These are phyloP conservation scores for Eulithis prunata DNA, from an alignment of 2,888 invertebrate genomes.

Conservation along the genomic window DNA sequence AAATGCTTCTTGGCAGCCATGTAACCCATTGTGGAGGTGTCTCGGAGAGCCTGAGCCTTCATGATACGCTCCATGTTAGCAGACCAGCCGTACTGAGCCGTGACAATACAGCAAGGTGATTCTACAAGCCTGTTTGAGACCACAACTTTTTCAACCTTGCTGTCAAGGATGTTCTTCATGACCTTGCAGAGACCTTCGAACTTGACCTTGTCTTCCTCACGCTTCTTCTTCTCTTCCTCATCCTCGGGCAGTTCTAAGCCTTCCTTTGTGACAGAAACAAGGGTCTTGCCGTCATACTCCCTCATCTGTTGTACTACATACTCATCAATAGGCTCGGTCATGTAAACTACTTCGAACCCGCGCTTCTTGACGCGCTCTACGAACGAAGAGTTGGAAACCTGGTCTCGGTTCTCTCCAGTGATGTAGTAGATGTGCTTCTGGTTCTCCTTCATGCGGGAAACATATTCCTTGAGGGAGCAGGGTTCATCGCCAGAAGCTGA, in stretches of 20 bases:
- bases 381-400: conserved; percentile 97
- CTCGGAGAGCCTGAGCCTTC: conserved; percentile 99
- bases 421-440: conserved; percentile 99
- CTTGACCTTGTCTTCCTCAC: conserved; percentile 92
- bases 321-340: conserved; percentile 99
- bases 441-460: conserved; percentile 98
- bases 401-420: conserved; percentile 97
- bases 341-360: conserved; percentile 99
- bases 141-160: conserved; percentile 98
- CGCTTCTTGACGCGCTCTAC: conserved; percentile 99
- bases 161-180: conserved; percentile 98
- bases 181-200: conserved; percentile 88
- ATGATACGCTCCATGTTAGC: conserved; percentile 99
- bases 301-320: conserved; percentile 99
- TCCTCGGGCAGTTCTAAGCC: conserved; percentile 98
- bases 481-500: conserved; percentile 97
- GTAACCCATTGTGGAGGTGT: conserved; percentile 99
- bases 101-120: conserved; percentile 99
- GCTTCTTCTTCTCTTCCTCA: conserved; percentile 98
- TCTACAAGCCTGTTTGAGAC: conserved; percentile 98
- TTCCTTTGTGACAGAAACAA: conserved; percentile 99
- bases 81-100: conserved; percentile 99
- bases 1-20: conserved; percentile 99
- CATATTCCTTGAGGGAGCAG: conserved; percentile 97
- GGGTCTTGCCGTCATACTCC: conserved; percentile 97